A percentile compares a stretch with the other conserved stretches of the same genome.
Conservation (phyloP, 2,888 invertebrate species). For the Camptogramma bilineatum region DNA sequence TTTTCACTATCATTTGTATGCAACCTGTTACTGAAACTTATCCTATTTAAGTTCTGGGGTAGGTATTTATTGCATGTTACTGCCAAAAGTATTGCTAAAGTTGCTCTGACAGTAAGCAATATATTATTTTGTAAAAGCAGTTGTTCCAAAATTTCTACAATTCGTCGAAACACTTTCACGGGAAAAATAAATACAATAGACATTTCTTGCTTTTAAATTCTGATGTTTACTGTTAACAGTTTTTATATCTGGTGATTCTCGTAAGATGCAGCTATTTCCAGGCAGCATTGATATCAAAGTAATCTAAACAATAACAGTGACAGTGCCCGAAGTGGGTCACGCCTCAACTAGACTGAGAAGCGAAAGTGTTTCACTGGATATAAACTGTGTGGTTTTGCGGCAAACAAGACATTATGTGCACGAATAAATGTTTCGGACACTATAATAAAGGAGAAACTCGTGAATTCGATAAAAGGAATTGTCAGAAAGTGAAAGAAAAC, state of each 20-base stretch:
- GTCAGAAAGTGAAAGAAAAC: constrained; percentile 8
- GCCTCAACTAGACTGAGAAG: constrained; percentile 47
- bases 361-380: constrained; percentile 52
- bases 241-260: constrained; percentile 6
- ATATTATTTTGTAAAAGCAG: background rate
- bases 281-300: constrained; percentile 5
- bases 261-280: background rate
- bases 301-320: constrained; percentile 43
- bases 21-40: constrained; percentile 57
- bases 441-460: constrained; percentile 5
- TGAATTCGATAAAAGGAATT: constrained; percentile 9
- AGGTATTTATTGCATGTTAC: constrained; percentile 11
- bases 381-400: constrained; percentile 34
- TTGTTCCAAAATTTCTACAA: background rate
- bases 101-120: background rate
- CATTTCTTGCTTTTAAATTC: too few relatives aligned
- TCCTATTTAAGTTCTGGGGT: constrained; percentile 53
- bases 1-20: constrained; percentile 55
- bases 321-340: constrained; percentile 46
- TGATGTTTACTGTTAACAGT: too few relatives aligned
- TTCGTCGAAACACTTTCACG: too few relatives aligned
- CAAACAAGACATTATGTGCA: constrained; percentile 33
- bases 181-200: too few relatives aligned
- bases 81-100: constrained; percentile 9
- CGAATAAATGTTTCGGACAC: constrained; percentile 6